Conservation (phyloP, 2,797 vertebrate species). For the Pygocentrus nattereri region DNA sequence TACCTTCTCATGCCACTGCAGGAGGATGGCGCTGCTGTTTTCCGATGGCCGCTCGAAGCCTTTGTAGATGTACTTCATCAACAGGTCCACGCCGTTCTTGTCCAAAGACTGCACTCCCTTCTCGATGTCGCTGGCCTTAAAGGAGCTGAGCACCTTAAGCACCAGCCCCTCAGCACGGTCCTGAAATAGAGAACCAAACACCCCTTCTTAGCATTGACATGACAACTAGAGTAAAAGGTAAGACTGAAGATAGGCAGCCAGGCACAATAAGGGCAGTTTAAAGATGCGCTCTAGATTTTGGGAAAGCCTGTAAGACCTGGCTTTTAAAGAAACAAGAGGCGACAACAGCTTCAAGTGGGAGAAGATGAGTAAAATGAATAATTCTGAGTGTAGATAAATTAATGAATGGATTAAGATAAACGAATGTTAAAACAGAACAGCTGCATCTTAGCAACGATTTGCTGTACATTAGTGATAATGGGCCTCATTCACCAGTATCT, state of each 20-base stretch:
- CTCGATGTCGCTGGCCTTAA: constrained; percentile 96
- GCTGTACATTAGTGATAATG: no score
- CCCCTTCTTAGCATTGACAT: background rate
- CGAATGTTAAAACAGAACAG: no score
- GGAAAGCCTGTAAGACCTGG: no score
- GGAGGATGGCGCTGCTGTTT: constrained; percentile 94
- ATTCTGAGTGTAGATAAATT: no score
- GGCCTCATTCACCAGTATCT: no score
- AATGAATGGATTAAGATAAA: no score
- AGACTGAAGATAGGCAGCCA: background rate
- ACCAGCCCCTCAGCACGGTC: constrained; percentile 95
- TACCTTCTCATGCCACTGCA: constrained; percentile 99
- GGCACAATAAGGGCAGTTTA: background rate
- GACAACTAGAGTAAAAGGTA: background rate
- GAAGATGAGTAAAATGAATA: no score
- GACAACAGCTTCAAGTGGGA: no score
- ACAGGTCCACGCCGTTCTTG: constrained; percentile 92
- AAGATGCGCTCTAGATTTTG: background rate
- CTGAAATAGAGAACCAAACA: constrained; percentile 69
- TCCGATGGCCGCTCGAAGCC: constrained; percentile 97
- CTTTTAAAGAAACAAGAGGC: no score
- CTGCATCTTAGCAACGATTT: no score
- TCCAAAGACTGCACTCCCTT: constrained; percentile 95
- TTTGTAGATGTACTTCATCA: constrained; percentile 99
- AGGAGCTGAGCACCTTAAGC: constrained; percentile 95